phyloP scores from a whole-genome alignment of 30 jellyfish, hydroid and myxozoan species.

The Cassiopea andromeda region DNA sequence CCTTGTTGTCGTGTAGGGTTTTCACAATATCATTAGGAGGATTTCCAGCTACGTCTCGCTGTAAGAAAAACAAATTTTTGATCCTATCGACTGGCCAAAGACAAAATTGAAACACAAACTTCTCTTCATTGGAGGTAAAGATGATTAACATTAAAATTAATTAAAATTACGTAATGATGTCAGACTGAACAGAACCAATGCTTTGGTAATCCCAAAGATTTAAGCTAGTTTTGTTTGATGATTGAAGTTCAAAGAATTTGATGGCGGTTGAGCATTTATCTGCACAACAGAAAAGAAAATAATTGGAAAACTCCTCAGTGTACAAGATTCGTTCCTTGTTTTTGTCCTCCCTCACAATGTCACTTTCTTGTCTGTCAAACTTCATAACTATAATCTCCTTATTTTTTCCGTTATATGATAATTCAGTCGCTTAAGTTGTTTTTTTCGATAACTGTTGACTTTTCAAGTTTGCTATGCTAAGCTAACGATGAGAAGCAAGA shows the following conservation, averaged over 20 bases:
- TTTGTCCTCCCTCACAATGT: neutral
- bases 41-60: neutral
- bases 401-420: neutral
- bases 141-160: neutral
- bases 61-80: neutral
- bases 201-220: neutral
- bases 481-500: too few relatives aligned
- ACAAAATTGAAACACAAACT: neutral
- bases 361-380: neutral
- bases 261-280: neutral
- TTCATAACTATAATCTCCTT: neutral
- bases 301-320: neutral
- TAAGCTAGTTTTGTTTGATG: neutral
- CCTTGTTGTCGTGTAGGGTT: too few relatives aligned
- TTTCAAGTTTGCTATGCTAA: too few relatives aligned
- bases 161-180: neutral
- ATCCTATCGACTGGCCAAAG: neutral
- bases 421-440: neutral
- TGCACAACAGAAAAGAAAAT: neutral
- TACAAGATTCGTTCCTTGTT: neutral
- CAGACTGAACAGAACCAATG: neutral
- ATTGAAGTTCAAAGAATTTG: neutral
- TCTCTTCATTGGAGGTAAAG: neutral
- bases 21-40: too few relatives aligned
- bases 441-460: too few relatives aligned